Base-by-base conservation (phyloP, 53 echinoderm and acorn worm genomes). In the Echinometra lucunter region DNA sequence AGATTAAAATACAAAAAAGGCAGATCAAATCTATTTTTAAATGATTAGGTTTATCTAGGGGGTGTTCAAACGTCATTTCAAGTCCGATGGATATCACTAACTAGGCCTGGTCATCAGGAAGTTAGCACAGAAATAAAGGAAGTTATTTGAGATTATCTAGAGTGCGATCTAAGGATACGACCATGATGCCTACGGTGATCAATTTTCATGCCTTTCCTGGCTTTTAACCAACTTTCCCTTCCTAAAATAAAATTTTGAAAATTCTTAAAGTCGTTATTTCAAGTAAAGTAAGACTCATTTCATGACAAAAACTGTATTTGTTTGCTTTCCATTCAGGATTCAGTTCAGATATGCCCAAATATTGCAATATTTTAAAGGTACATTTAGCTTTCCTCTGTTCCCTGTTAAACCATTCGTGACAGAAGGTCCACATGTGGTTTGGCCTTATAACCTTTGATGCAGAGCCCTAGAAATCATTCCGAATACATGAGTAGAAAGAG, bases 141-240 rank as follows among this genome's bases (percentile, higher is more conserved):
- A 78, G 78, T 78, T 78, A 78, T 78, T 78, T 35, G 78, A 78
- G 38, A 78, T 78, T 78, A 78, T 78, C 78, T 78, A 21, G 38
- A 78, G 38, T 78, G 78, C 42, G 78, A 78, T 78, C 78, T 78
- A 15, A 78, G 78, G 78, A 78, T 78, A 78, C 10, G 8, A 78
- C 1, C 37, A 78, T 78, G 78, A 78, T 42, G 78, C 78, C 78
- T 78, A 40, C 8, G 44, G 19, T 78, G 78, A 78, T 78, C 78
- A 38, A 78, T 78, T 78, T 78, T 78, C 78, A 78, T 38, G 78
- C 78, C 38, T 78, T 21, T 78, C 23, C 42, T 78, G 78, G 78
- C 78, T 17, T 78, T 78, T 42, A 40, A 78, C 42, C 40, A 40
- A 78, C 38, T 78, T 78, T 78, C 42, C 42, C 42, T 40, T 42